Percentiles rank a stretch among this genome's conserved stretches.
Conservation (phyloP, 1,140 invertebrate genomes). For the Neodiprion lecontei region DNA sequence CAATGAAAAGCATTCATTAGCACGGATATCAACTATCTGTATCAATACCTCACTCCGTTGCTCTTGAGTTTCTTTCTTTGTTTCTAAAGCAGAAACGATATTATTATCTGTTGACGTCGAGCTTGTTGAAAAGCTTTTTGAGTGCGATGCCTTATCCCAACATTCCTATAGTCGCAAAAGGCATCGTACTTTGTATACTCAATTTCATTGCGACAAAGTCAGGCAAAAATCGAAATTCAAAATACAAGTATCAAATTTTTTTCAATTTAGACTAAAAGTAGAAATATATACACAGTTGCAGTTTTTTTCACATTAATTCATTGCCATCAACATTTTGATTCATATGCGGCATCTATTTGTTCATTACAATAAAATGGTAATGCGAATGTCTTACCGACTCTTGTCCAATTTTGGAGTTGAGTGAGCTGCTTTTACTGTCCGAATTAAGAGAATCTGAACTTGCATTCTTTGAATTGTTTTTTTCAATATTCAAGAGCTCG, state of each 20-base stretch:
- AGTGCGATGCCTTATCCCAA: slow-evolving; percentile 65
- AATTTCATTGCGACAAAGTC: no score
- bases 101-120: slow-evolving; percentile 70
- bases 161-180: slow-evolving; percentile 50
- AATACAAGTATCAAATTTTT: slow-evolving; percentile 7
- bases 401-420: slow-evolving; percentile 80
- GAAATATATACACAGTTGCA: slow-evolving; percentile 31
- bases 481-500: slow-evolving; percentile 62
- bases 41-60: slow-evolving; percentile 43
- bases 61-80: slow-evolving; percentile 56
- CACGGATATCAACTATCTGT: neutral
- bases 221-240: slow-evolving; percentile 5
- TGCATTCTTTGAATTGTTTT: slow-evolving; percentile 68
- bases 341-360: no score
- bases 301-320: no score
- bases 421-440: slow-evolving; percentile 82
- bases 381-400: slow-evolving; percentile 68
- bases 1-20: neutral
- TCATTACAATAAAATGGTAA: neutral
- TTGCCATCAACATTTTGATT: no score
- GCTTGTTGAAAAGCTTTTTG: slow-evolving; percentile 68
- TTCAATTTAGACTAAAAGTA: slow-evolving; percentile 27
- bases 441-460: slow-evolving; percentile 81
- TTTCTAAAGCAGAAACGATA: slow-evolving; percentile 62
- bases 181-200: slow-evolving; percentile 16